Conservation (phyloP, 2,797 vertebrate genomes). For the Astyanax mexicanus region DNA sequence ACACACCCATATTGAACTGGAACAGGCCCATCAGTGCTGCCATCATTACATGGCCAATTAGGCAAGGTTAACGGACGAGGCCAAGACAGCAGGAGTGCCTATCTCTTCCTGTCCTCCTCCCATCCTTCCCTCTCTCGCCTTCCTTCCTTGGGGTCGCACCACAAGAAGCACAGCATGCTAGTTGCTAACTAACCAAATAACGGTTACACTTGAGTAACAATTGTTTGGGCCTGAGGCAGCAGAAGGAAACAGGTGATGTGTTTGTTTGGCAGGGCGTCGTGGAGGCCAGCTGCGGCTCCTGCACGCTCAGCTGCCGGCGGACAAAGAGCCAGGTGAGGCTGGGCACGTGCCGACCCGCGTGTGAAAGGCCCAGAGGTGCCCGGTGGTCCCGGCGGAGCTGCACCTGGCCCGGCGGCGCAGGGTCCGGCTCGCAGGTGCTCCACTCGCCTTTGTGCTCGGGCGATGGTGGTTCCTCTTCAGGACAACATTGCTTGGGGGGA, state of each 20-base stretch:
- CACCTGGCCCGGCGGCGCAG: constrained; percentile 77
- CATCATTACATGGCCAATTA: constrained; percentile 89
- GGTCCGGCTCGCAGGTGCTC: constrained; percentile 80
- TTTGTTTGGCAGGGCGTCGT: constrained; percentile 17
- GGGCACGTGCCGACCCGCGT: constrained; percentile 35
- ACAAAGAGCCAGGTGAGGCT: constrained; percentile 58
- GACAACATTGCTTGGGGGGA: constrained; percentile 70
- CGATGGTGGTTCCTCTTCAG: constrained; percentile 79
- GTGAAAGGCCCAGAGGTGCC: constrained; percentile 26
- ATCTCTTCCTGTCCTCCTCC: constrained; percentile 21
- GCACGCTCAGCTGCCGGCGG: constrained; percentile 49
- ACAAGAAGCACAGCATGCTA: background rate
- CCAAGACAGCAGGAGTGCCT: constrained; percentile 51
- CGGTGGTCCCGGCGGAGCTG: constrained; percentile 58
- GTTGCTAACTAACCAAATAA: constrained; percentile 15
- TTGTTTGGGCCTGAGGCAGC: constrained; percentile 5
- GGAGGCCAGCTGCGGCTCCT: constrained; percentile 51
- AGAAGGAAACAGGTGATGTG: constrained; percentile 45
- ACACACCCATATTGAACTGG: background rate
- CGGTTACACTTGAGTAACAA: constrained; percentile 36
- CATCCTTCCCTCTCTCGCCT: too few species aligned
- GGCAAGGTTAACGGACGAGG: constrained; percentile 74
- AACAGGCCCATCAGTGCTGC: constrained; percentile 62
- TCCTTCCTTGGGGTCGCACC: background rate
- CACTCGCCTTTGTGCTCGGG: constrained; percentile 80